A percentile compares a stretch with the other conserved stretches of the same genome.
phyloP scores from a whole-genome alignment of 2,888 invertebrate species.

The Agriotes lineatus region DNA sequence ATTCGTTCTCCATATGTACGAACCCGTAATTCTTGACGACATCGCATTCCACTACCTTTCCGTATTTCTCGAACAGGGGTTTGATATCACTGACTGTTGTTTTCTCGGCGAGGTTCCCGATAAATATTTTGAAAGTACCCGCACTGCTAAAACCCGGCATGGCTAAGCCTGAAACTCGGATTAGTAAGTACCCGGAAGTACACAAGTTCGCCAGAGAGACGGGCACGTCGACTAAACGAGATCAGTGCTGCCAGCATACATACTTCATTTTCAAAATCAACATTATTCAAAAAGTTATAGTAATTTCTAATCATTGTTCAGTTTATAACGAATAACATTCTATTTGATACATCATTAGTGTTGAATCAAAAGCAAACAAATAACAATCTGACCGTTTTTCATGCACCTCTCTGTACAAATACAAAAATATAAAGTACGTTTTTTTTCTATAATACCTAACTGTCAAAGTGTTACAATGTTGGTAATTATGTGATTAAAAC shows the following conservation, averaged over 20 bases:
- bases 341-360: too few species aligned
- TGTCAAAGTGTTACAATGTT: too few species aligned
- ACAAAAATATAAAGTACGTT: too few species aligned
- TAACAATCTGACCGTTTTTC: too few species aligned
- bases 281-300: too few species aligned
- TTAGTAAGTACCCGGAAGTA: conserved; percentile 31
- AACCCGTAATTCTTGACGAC: conserved; percentile 99
- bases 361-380: too few species aligned
- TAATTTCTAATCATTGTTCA: too few species aligned
- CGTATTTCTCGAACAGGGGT: conserved; percentile 96
- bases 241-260: conserved; percentile 19
- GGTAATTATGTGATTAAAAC: too few species aligned
- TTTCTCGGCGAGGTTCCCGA: conserved; percentile 96
- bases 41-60: conserved; percentile 97
- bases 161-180: conserved; percentile 50
- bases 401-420: too few species aligned
- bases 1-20: conserved; percentile 97
- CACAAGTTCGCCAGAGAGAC: not conserved
- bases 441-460: too few species aligned
- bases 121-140: conserved; percentile 97
- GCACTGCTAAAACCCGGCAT: conserved; percentile 88
- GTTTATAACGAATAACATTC: too few species aligned
- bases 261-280: too few species aligned
- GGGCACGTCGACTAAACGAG: conserved; percentile 33
- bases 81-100: conserved; percentile 89